Evolutionary conservation across 1,140 invertebrate species (phyloP).

Genomic region (Drosophila fuyamai): DNA sequence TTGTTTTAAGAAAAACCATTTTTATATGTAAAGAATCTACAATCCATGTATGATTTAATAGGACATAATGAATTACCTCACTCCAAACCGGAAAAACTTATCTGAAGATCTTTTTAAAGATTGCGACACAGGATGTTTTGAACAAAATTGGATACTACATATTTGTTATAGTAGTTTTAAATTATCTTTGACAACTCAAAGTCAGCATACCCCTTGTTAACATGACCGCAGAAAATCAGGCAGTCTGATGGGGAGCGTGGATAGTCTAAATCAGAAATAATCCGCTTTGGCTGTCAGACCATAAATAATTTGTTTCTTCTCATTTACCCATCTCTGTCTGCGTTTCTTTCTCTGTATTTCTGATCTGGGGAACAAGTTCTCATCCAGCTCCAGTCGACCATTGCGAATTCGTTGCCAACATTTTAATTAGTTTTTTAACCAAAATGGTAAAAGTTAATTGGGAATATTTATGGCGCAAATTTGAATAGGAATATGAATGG

Average conservation of each 20-base stretch:
- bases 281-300: conserved; percentile 67
- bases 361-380: conserved; percentile 48
- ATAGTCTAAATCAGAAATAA: conserved; percentile 72
- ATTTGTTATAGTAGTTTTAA: background rate
- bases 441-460: conserved; percentile 52
- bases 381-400: conserved; percentile 34
- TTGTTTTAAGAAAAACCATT: no score
- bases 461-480: conserved; percentile 37
- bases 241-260: conserved; percentile 47
- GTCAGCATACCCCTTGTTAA: conserved; percentile 14
- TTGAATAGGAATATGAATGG: conserved; percentile 33
- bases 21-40: no score
- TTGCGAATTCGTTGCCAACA: conserved; percentile 49
- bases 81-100: background rate
- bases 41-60: background rate
- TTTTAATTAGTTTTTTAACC: conserved; percentile 68
- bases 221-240: conserved; percentile 23
- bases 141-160: background rate
- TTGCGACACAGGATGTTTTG: background rate
- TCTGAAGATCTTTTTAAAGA: background rate
- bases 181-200: background rate
- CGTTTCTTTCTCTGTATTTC: conserved; percentile 38
- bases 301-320: conserved; percentile 55
- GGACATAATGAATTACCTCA: background rate
- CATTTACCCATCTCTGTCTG: conserved; percentile 13